Base-by-base conservation (phyloP, 2,888 invertebrate species). In the Lycophotia porphyrea region DNA sequence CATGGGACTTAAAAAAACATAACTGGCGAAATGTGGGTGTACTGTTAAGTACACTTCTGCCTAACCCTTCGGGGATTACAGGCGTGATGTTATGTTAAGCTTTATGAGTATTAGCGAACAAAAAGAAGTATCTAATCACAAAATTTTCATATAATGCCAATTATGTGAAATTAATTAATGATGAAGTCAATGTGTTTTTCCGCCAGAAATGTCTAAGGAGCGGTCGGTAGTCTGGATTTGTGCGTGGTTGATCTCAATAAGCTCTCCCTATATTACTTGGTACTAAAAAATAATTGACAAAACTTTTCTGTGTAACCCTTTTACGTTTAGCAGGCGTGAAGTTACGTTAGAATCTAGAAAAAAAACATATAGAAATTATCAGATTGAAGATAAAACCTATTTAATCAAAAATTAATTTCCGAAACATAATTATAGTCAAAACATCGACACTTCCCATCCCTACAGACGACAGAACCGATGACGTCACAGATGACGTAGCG, bases 401-500 rank as follows among this genome's bases (percentile, higher is more conserved):
- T 67, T 1, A n/a, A 15, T n/a, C 21, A 7, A 27, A 58, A 70
- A 70, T 27, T 27, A 36, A 27, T 58, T 42, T 18, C 7, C 18
- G 18, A 31, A 31, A 58, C 27, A 55, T 55, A 27, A 18, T 39
- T 15, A 39, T 7, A n/a, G 11, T 21, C 44, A 49, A 63, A 80
- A 36, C 44, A 58, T 71, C 78, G 73, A 73, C 47, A 66, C 31
- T 70, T 65, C n/a, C 31, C 72, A 70, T 65, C 72, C 44, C 67
- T 81, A 44, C 5, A 24, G n/a, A 15, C 68, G 47, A 80, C 69
- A 74, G 74, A 69, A 80, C 49, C 61, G n/a, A 72, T 87, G 82
- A 84, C 86, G 82, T 76, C 68, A 80, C 21, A 31, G 31, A 75
- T 86, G 85, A 82, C 87, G 78, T 80, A 81, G 87, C 80, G 49